These are phyloP conservation scores for Etia nguti DNA, from an alignment of 2,113 vertebrate species.

Conservation along the genomic window DNA sequence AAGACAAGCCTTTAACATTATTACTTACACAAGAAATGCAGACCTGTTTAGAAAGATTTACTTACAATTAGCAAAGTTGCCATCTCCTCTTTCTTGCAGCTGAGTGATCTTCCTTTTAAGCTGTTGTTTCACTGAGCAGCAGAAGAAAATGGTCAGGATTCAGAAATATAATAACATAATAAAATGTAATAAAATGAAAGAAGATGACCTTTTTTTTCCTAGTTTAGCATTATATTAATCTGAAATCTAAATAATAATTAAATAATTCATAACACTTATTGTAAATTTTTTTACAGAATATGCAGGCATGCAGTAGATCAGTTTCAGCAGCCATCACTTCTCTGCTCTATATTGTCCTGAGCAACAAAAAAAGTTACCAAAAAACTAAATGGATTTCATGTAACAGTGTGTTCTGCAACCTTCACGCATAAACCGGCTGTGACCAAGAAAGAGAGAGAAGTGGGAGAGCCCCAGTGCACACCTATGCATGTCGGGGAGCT, in stretches of 20 bases:
- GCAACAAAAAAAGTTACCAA: not conserved
- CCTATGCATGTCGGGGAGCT: not conserved
- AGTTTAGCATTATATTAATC: not conserved
- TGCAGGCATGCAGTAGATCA: not conserved
- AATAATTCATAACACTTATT: not conserved
- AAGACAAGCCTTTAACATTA: not conserved
- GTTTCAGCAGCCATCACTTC: not conserved
- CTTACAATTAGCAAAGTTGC: not conserved
- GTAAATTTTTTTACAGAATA: not conserved
- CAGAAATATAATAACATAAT: not conserved
- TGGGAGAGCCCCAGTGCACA: not conserved
- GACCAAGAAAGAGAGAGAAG: not conserved
- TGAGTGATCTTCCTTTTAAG: not conserved
- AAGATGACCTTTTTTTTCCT: not conserved
- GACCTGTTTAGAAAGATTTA: not conserved
- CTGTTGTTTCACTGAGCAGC: not conserved
- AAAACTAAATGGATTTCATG: not conserved
- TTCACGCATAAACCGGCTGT: not conserved
- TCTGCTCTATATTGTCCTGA: not conserved
- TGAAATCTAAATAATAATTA: not conserved
- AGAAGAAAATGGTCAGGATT: not conserved
- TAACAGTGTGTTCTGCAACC: not conserved
- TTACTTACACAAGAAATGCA: not conserved
- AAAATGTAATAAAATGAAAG: not conserved
- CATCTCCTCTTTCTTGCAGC: not conserved